Percentiles rank a stretch among this genome's conserved stretches.
Conservation (phyloP, 2,113 vertebrate species). For the Phylloscopus whistleri region DNA sequence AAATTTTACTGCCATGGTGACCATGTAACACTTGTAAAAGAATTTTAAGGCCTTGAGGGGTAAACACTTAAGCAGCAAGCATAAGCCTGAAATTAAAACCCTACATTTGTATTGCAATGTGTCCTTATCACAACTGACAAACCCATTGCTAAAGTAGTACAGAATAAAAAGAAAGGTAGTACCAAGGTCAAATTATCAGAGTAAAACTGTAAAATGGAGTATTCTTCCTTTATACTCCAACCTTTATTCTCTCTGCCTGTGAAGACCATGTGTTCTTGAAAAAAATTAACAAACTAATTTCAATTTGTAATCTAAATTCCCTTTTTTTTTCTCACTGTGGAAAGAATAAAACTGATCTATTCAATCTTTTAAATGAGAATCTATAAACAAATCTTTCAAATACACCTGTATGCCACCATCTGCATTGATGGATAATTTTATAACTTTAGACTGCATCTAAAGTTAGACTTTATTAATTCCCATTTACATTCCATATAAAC, state of each 20-base stretch:
- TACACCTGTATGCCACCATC: background rate
- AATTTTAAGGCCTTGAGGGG: background rate
- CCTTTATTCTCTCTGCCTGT: background rate
- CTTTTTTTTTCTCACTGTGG: background rate
- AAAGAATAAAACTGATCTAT: conserved; percentile 13
- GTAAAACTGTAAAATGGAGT: background rate
- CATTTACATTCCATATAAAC: background rate
- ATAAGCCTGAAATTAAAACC: background rate
- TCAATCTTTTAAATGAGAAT: background rate
- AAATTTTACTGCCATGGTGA: background rate
- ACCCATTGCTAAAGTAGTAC: background rate
- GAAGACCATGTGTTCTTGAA: background rate
- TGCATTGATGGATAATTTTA: conserved; percentile 13
- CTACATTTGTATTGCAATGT: background rate
- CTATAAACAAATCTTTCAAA: background rate
- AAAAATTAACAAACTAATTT: background rate
- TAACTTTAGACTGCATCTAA: background rate
- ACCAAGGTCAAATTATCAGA: background rate
- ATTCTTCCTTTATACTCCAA: background rate
- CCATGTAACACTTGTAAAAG: background rate
- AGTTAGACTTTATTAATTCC: background rate
- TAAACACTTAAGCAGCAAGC: background rate
- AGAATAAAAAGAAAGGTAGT: background rate
- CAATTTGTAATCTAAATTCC: background rate
- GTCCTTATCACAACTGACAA: background rate